These are phyloP conservation scores for Prunella fulvescens DNA, from an alignment of 2,113 vertebrate genomes.

Conservation along the genomic window DNA sequence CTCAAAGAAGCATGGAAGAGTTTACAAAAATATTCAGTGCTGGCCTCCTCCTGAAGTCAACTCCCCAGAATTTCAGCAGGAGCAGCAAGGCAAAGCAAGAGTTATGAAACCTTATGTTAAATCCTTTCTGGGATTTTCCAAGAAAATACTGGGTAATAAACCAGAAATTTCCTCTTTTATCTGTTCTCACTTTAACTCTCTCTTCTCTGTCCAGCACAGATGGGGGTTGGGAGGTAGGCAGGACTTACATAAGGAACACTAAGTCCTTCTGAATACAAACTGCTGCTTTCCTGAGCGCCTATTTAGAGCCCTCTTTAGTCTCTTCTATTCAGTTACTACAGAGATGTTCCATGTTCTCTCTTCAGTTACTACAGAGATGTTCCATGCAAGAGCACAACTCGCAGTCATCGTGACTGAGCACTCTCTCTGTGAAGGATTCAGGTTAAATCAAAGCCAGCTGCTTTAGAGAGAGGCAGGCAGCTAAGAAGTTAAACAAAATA, in stretches of 20 bases:
- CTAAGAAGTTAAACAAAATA: constrained; percentile 46
- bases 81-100: not conserved
- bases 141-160: constrained; percentile 17
- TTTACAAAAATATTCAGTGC: not conserved
- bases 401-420: constrained; percentile 48
- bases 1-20: not conserved
- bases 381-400: not conserved
- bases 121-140: not conserved
- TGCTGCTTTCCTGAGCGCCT: too few species aligned
- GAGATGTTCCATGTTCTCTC: not conserved
- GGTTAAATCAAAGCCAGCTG: constrained; percentile 78
- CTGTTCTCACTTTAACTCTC: not conserved
- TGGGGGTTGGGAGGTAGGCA: not conserved
- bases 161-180: not conserved
- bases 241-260: not conserved
- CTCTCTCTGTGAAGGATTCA: constrained; percentile 54
- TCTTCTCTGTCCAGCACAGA: not conserved
- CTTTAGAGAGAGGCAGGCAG: not conserved
- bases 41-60: not conserved
- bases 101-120: not conserved
- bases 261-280: not conserved
- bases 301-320: not conserved
- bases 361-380: not conserved
- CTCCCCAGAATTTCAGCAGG: not conserved
- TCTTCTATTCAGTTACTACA: not conserved